Conservation (phyloP, 1,140 invertebrate genomes). For the Protaetia brevitarsis region DNA sequence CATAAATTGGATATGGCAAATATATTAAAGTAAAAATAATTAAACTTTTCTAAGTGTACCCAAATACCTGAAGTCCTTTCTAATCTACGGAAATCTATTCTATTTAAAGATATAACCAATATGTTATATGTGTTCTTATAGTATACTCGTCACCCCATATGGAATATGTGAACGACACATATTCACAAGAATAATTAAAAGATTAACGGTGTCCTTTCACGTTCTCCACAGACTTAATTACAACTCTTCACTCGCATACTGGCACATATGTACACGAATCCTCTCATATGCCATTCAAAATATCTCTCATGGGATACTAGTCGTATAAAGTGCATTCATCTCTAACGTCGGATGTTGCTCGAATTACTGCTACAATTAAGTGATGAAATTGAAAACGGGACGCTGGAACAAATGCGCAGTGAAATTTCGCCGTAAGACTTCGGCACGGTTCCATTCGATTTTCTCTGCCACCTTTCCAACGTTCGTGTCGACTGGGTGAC, state of each 20-base stretch:
- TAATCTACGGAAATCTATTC: too few species aligned
- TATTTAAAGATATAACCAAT: too few species aligned
- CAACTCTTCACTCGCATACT: neutral
- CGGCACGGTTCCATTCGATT: conserved; percentile 3
- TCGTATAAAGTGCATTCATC: too few species aligned
- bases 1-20: too few species aligned
- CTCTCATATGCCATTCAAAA: neutral
- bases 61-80: too few species aligned
- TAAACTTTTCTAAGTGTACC: too few species aligned
- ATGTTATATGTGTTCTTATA: too few species aligned
- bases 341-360: too few species aligned
- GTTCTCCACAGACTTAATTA: neutral
- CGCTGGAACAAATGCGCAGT: neutral
- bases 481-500: neutral
- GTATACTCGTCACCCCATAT: too few species aligned
- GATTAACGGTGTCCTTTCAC: neutral
- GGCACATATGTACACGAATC: neutral
- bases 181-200: too few species aligned
- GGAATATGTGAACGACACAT: too few species aligned
- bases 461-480: neutral
- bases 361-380: conserved; percentile 1
- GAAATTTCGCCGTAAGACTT: conserved; percentile 8
- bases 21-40: too few species aligned
- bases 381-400: conserved; percentile 4
- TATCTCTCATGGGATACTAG: neutral